phyloP scores from a whole-genome alignment of 2,113 vertebrate species.

The Petaurus breviceps region DNA sequence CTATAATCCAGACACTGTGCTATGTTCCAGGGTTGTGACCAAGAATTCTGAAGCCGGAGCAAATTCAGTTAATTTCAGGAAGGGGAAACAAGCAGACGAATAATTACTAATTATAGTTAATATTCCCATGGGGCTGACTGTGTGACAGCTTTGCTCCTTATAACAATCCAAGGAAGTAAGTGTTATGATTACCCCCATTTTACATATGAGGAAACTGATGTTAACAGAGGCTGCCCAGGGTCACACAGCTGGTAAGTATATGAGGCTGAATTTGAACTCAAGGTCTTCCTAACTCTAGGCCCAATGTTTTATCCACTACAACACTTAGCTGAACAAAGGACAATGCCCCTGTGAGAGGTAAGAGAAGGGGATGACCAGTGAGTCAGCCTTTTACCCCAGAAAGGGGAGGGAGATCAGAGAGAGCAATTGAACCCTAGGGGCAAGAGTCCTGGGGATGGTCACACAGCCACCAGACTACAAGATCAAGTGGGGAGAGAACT shows the following conservation, averaged over 20 bases:
- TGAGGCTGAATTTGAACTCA: neutral
- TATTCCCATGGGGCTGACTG: neutral
- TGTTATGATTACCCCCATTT: neutral
- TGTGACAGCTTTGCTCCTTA: neutral
- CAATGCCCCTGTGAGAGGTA: neutral
- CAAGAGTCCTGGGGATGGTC: neutral
- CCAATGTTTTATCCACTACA: neutral
- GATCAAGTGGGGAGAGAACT: neutral
- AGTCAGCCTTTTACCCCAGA: neutral
- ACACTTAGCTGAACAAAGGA: neutral
- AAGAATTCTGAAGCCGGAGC: neutral
- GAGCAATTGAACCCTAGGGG: neutral
- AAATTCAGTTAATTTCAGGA: neutral
- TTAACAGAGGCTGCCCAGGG: neutral
- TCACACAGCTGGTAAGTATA: neutral
- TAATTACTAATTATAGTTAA: neutral
- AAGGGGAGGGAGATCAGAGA: neutral
- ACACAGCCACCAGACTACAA: neutral
- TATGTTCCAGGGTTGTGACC: neutral
- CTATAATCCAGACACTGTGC: neutral
- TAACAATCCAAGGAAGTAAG: neutral
- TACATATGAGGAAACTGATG: neutral
- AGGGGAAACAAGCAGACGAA: neutral
- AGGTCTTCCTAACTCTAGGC: neutral
- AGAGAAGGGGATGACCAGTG: neutral